Percentiles rank a stretch among this genome's conserved stretches.
Evolutionary conservation across 2,888 invertebrate species (phyloP).

Genomic region (Eulithis prunata): DNA sequence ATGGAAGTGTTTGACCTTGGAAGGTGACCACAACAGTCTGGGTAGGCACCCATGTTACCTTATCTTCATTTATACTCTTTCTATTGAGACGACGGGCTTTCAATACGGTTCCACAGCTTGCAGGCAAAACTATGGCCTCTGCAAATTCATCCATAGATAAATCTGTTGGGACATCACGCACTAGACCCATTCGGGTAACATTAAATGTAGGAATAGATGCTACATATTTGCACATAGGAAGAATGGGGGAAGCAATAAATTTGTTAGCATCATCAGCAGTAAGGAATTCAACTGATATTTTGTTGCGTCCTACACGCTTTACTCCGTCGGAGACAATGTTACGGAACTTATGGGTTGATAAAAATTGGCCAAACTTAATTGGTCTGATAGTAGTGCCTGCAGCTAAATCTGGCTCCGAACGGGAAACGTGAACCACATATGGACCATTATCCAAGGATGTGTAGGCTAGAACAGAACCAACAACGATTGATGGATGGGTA

Average conservation of each 20-base stretch:
- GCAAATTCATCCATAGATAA: slow-evolving; percentile 5
- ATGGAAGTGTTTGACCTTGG: no score
- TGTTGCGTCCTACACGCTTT: background rate
- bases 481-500: background rate
- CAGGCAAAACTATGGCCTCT: background rate
- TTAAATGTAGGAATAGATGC: slow-evolving; percentile 1
- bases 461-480: background rate
- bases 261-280: background rate
- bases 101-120: slow-evolving; percentile 8
- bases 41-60: no score
- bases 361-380: slow-evolving; percentile 15
- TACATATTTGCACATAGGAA: background rate
- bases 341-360: background rate
- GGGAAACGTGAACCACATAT: slow-evolving; percentile 11
- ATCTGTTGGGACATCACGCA: slow-evolving; percentile 1
- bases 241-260: background rate
- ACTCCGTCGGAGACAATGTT: slow-evolving; percentile 6
- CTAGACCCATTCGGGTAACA: slow-evolving; percentile 1
- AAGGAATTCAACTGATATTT: slow-evolving; percentile 1
- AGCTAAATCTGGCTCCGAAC: background rate
- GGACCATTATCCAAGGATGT: slow-evolving; percentile 7
- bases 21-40: no score
- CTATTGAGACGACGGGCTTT: slow-evolving; percentile 17
- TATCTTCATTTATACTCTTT: background rate
- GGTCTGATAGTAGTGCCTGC: slow-evolving; percentile 8